Percentiles rank a stretch among this genome's conserved stretches.
phyloP scores from a whole-genome alignment of 2,888 invertebrate genomes.

The Ophioninae sp. region DNA sequence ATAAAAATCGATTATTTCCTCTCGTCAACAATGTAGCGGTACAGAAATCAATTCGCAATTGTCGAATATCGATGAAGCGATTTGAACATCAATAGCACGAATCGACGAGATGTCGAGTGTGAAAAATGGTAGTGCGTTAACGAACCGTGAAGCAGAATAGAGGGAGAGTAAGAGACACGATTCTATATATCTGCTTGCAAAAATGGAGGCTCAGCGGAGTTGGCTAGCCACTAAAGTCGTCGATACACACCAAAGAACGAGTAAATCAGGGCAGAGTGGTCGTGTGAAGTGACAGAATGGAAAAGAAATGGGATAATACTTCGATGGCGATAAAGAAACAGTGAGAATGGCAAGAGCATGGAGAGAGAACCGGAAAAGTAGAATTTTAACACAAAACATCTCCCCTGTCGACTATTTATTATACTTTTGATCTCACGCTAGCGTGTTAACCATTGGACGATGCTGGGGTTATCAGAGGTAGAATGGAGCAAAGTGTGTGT shows the following conservation, averaged over 20 bases:
- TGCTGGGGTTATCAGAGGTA: slow-evolving; percentile 31
- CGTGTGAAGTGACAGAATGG: slow-evolving; percentile 23
- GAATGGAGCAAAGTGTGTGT: not conserved
- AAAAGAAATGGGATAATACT: slow-evolving; percentile 13
- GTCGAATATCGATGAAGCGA: not conserved
- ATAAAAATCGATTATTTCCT: slow-evolving; percentile 16
- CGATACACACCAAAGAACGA: slow-evolving; percentile 56
- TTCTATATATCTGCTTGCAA: slow-evolving; percentile 5
- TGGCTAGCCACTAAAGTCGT: slow-evolving; percentile 31
- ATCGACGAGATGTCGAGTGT: slow-evolving; percentile 7
- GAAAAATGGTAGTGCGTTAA: slow-evolving; percentile 7
- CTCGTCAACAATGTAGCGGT: not conserved
- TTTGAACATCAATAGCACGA: not conserved
- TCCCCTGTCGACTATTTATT: slow-evolving; percentile 37
- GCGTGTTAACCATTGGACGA: slow-evolving; percentile 54
- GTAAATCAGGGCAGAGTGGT: slow-evolving; percentile 47
- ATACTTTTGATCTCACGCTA: slow-evolving; percentile 55
- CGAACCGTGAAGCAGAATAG: slow-evolving; percentile 47
- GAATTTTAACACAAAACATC: slow-evolving; percentile 60
- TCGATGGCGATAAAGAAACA: not conserved
- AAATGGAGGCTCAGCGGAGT: slow-evolving; percentile 20
- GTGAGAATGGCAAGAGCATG: not conserved
- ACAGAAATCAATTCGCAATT: not conserved
- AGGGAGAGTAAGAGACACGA: slow-evolving; percentile 2
- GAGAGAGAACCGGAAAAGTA: slow-evolving; percentile 39